Evolutionary conservation across 2,888 invertebrate species (phyloP), one percentile per base, ranked within the genome.

Genomic region (Eupithecia subumbrata): DNA sequence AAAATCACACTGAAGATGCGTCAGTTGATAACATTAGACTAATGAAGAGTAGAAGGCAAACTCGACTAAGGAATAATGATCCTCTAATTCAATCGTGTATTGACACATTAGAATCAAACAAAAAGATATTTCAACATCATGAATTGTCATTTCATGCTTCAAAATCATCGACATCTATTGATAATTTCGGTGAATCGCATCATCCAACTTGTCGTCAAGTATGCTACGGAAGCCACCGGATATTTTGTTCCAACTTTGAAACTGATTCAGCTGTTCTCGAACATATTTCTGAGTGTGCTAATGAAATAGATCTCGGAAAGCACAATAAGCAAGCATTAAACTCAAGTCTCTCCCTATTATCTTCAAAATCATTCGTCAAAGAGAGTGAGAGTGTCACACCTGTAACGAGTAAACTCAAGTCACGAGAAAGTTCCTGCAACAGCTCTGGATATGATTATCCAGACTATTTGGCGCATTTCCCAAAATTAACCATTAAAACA

Each of bases 371-470:
- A 22, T 71, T 56, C 16, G 71, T 69, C 30, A 80, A 76, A 66
- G 76, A 78, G 1, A 80, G 72, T 66, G 56, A 72, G 12, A 77
- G 71, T 25, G 52, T 72, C 0, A 66, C 69, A 12, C 70, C 66
- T n/a, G 73, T 67, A 18, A 40, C 34, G 25, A 64, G 60, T n/a
- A 75, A 72, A 69, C 74, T 73, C 8, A 79, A 76, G 68, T 80
- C 77, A 8, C 73, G 40, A 64, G 73, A 79, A 74, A 81, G 79
- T 74, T 84, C 79, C 30, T 81, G 78, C 73, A 78, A 83, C 60
- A 82, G 80, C 30, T 83, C 81, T 18, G 74, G 78, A 12, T 72
- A 81, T 66, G 80, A 82, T 43, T 60, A 78, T 73, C 73, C 81
- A n/a, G 79, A 79, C 70, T 81, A 82, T 78, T 73, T 81, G 12